A percentile compares a stretch with the other conserved stretches of the same genome.
These are phyloP conservation scores for Cepaea nemoralis DNA, from an alignment of 1,140 invertebrate genomes.

Conservation along the genomic window DNA sequence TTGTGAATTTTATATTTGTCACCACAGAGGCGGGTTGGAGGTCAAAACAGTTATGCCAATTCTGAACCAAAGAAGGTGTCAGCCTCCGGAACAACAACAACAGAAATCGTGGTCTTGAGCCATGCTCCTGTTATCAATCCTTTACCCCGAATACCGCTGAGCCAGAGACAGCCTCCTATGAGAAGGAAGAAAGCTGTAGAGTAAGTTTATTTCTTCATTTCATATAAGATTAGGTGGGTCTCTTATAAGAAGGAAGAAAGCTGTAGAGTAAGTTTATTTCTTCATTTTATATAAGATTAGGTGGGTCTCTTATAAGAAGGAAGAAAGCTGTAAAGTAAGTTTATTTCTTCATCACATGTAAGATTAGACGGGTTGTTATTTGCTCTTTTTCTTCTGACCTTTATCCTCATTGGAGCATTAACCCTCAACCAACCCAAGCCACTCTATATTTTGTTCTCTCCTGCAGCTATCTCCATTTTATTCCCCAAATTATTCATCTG, in stretches of 20 bases:
- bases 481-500: too few species aligned
- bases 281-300: too few species aligned
- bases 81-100: constrained; percentile 41
- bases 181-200: constrained; percentile 24
- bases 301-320: constrained; percentile 8
- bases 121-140: constrained; percentile 66
- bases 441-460: too few species aligned
- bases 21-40: constrained; percentile 18
- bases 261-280: constrained; percentile 21
- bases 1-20: too few species aligned
- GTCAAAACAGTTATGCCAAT: constrained; percentile 20
- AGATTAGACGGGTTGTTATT: too few species aligned
- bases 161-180: constrained; percentile 17
- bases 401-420: too few species aligned
- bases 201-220: constrained; percentile 10
- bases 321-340: constrained; percentile 27
- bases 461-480: too few species aligned
- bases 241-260: constrained; percentile 15
- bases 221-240: too few species aligned
- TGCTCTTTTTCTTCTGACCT: too few species aligned
- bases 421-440: too few species aligned
- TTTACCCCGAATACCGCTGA: constrained; percentile 50
- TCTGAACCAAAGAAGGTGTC: constrained; percentile 26
- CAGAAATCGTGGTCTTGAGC: constrained; percentile 64
- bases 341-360: too few species aligned